A percentile compares a stretch with the other conserved stretches of the same genome.
Conservation (phyloP, 2,888 invertebrate genomes). For the Drosophila anceps region DNA sequence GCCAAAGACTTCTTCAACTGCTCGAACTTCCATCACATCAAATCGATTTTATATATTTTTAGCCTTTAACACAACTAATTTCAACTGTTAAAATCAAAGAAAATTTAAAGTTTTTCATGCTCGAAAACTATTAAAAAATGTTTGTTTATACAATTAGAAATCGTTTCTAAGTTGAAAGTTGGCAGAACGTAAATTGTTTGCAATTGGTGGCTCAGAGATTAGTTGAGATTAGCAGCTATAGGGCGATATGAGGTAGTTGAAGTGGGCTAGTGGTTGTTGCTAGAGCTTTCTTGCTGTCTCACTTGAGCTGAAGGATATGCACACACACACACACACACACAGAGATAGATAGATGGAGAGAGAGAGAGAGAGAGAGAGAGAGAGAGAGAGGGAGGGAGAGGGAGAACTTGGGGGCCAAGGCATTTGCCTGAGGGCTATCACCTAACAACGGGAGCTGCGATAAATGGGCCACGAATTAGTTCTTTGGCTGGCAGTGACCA, state of each 20-base stretch:
- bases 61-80: neutral
- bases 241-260: slow-evolving; percentile 16
- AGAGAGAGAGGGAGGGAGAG: neutral
- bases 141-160: neutral
- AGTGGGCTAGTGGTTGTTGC: slow-evolving; percentile 10
- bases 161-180: neutral
- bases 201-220: slow-evolving; percentile 22
- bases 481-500: slow-evolving; percentile 29
- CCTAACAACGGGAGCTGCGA: slow-evolving; percentile 12
- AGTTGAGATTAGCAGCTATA: slow-evolving; percentile 18
- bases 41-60: neutral
- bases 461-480: slow-evolving; percentile 59
- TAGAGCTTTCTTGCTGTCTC: slow-evolving; percentile 2
- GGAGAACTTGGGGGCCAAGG: neutral
- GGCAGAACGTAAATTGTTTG: neutral
- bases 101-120: neutral
- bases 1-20: neutral
- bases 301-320: slow-evolving; percentile 19
- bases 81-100: neutral
- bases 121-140: neutral
- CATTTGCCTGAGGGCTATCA: slow-evolving; percentile 18
- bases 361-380: neutral
- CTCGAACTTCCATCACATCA: neutral
- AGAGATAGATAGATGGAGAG: too few species aligned
- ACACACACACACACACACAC: neutral